Evolutionary conservation across 2,888 invertebrate species (phyloP), one percentile per base, ranked within the genome.

Genomic region (Sminthurides aquaticus): DNA sequence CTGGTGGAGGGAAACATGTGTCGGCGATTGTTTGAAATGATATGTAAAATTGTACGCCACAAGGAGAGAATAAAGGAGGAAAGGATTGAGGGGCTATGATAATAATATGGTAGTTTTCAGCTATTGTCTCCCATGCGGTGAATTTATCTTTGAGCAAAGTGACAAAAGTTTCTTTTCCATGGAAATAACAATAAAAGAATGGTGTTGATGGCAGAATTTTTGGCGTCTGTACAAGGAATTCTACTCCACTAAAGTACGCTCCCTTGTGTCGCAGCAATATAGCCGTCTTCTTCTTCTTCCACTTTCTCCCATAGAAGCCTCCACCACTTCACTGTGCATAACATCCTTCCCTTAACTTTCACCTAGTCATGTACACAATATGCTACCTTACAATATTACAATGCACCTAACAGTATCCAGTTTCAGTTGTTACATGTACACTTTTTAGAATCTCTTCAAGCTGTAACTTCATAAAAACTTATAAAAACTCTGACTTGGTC

Each of bases 121-220:
- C 34, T 49, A 63, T 63, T 63, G 57, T 63, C 63, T 57, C 61
- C 63, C 57, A 63, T 62, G 56, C 57, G 28, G 49, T 56, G 57
- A 57, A 63, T 63, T 63, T 63, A 63, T 61, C 61, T 61, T 15
- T 54, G 28, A 3, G 49, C 25, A 58, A 49, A 20, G 24, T 27
- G 57, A 57, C 28, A 29, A 57, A 57, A 62, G 20, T 54, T 61
- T 52, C 58, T 34, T 29, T 29, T 29, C 15, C 24, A 28, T 52
- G 34, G 28, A 55, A 62, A 62, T 62, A 62, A 59, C 25, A 59
- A 59, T 43, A 59, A 48, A 28, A 34, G 43, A 34, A 34, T 34
- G 43, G 43, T 34, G 8, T 34, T 34, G 43, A 34, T 34, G 43
- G n/a, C 15, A 34, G 43, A 34, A 34, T 34, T 34, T 34, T 34